Conservation (phyloP, 2,888 invertebrate species). For the Macrophya annulata region DNA sequence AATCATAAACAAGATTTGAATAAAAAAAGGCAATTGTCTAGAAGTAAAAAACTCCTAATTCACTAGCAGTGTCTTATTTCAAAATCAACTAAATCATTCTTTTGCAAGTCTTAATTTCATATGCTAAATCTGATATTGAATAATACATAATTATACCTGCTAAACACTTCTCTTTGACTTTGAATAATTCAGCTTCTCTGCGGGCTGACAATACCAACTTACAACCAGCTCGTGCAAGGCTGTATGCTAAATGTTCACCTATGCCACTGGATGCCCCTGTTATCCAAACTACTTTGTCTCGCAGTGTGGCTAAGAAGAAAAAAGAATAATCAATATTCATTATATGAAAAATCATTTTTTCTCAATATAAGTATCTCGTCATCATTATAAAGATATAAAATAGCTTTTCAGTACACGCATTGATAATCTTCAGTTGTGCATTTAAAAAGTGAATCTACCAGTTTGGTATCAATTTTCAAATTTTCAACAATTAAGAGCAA, state of each 20-base stretch:
- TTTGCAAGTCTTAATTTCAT: neutral
- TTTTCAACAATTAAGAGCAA: no score
- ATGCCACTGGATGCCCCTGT: constrained; percentile 93
- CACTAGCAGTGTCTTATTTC: neutral
- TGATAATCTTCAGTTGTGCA: neutral
- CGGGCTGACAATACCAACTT: constrained; percentile 87
- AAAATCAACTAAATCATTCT: neutral
- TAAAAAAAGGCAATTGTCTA: neutral
- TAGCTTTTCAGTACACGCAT: neutral
- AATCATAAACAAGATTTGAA: neutral
- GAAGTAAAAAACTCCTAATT: neutral
- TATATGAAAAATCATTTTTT: neutral
- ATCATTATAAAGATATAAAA: neutral
- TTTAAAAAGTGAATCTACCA: neutral
- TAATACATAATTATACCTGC: constrained; percentile 67
- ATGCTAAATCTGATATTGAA: neutral
- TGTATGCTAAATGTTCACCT: constrained; percentile 87
- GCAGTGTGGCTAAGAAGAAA: constrained; percentile 79
- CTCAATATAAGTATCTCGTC: neutral
- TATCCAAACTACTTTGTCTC: constrained; percentile 90
- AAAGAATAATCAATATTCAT: constrained; percentile 45
- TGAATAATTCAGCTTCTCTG: constrained; percentile 83
- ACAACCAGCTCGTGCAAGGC: constrained; percentile 85
- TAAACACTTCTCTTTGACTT: constrained; percentile 85
- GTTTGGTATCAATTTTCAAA: no score